Conservation (phyloP, 1,140 invertebrate species). For the Bombus sibiricus region DNA sequence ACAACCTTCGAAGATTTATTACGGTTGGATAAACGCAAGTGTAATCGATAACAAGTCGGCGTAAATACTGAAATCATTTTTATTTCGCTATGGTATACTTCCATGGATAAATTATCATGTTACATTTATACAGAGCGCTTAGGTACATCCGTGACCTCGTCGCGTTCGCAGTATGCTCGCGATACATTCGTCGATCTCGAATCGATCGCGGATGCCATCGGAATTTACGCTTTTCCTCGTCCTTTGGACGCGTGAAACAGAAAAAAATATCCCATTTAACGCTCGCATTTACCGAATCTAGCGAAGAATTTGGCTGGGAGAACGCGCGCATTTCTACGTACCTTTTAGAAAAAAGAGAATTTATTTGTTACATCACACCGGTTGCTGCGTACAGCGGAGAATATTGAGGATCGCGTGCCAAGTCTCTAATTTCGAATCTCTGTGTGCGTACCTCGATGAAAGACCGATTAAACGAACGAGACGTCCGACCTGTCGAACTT, state of each 20-base stretch:
- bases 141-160: slow-evolving; percentile 71
- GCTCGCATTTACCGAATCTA: not conserved
- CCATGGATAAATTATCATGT: slow-evolving; percentile 82
- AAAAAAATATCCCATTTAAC: not conserved
- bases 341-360: not conserved
- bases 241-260: not conserved
- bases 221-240: slow-evolving; percentile 70
- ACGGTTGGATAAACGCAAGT: too few species aligned
- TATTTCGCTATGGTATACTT: slow-evolving; percentile 81
- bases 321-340: not conserved
- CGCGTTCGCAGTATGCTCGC: slow-evolving; percentile 32
- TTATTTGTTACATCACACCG: not conserved
- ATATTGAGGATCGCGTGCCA: not conserved
- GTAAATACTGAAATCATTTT: slow-evolving; percentile 82
- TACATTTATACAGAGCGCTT: slow-evolving; percentile 81
- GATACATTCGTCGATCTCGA: slow-evolving; percentile 40
- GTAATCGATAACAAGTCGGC: slow-evolving; percentile 10
- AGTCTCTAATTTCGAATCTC: not conserved
- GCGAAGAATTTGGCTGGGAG: not conserved
- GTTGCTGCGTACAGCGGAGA: not conserved
- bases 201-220: slow-evolving; percentile 43
- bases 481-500: not conserved
- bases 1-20: too few species aligned
- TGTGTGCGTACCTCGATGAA: too few species aligned
- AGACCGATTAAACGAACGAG: too few species aligned